Percentiles rank a stretch among this genome's conserved stretches.
phyloP scores from a whole-genome alignment of 2,113 vertebrate species.

The Bufo bufo region DNA sequence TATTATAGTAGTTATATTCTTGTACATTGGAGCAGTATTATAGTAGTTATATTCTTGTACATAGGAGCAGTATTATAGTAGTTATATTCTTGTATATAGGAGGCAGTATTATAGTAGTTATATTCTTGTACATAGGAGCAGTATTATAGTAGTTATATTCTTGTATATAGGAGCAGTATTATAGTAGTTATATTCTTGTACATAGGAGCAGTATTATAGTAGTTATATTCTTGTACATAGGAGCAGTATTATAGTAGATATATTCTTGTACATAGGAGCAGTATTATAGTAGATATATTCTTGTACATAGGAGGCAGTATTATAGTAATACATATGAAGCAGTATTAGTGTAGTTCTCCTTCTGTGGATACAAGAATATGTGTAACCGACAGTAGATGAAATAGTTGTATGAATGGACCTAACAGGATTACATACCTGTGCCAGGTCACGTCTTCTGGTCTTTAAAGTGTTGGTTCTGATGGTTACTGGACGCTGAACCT shows the following conservation, averaged over 20 bases:
- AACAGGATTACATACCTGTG: conserved; percentile 79
- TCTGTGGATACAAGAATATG: no score
- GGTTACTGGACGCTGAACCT: conserved; percentile 91
- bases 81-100: neutral
- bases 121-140: neutral
- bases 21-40: neutral
- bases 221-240: neutral
- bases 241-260: neutral
- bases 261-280: no score
- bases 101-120: conserved; percentile 9
- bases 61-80: conserved; percentile 7
- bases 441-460: conserved; percentile 90
- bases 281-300: no score
- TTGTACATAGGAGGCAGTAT: neutral
- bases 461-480: conserved; percentile 95
- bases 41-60: neutral
- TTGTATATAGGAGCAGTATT: neutral
- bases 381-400: no score
- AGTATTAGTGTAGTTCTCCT: no score
- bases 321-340: no score
- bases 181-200: no score
- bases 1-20: no score
- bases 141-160: neutral
- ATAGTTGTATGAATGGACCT: no score
- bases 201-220: neutral